Percentiles rank a stretch among this genome's conserved stretches.
Conservation (phyloP, 2,797 vertebrate genomes). For the Margarornis squamiger region DNA sequence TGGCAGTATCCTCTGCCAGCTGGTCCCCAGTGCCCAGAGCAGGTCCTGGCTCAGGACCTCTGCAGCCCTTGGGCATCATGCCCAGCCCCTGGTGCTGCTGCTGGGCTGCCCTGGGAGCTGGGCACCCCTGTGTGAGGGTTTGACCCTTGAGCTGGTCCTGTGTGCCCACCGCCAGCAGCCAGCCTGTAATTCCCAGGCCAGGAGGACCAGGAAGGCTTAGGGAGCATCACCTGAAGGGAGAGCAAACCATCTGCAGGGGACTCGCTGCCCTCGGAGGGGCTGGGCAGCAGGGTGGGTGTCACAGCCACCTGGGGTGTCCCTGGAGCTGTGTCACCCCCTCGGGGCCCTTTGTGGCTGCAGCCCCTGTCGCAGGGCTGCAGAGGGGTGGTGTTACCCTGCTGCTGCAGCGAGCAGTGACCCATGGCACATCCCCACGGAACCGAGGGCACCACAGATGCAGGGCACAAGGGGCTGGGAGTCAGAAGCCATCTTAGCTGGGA, state of each 20-base stretch:
- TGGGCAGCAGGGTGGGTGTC: neutral
- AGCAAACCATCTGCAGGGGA: neutral
- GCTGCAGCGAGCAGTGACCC: neutral
- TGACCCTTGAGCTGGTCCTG: neutral
- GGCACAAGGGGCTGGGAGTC: constrained; percentile 28
- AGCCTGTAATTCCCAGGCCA: neutral
- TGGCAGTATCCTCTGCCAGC: neutral
- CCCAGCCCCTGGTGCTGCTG: neutral
- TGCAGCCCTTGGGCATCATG: neutral
- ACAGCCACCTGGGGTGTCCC: rapidly evolving
- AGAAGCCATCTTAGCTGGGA: constrained; percentile 44
- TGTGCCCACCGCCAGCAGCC: rapidly evolving
- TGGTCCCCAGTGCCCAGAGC: rapidly evolving
- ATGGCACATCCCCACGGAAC: neutral
- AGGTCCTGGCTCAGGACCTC: neutral
- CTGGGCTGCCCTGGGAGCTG: neutral
- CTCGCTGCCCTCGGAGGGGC: neutral
- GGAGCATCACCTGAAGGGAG: neutral
- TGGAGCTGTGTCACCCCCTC: neutral
- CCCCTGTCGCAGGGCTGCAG: neutral
- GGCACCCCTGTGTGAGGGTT: rapidly evolving
- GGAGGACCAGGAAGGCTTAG: neutral
- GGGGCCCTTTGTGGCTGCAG: neutral
- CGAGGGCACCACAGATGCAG: constrained; percentile 27
- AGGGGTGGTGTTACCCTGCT: neutral